These are phyloP conservation scores for Octomys mimax DNA, from an alignment of 2,797 vertebrate species.

Conservation along the genomic window DNA sequence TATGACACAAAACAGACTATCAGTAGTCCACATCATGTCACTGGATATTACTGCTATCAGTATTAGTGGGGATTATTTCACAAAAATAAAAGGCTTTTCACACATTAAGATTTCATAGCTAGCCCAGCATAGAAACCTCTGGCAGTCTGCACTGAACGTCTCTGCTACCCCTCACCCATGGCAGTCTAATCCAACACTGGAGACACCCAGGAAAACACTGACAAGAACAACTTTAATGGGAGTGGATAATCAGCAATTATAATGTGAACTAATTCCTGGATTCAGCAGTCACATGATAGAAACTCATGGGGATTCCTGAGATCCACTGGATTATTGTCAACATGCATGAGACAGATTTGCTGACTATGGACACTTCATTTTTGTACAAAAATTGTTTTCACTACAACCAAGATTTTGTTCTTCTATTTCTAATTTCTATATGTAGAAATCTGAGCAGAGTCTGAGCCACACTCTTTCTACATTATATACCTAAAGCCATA, in stretches of 20 bases:
- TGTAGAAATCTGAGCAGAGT: conserved; percentile 26
- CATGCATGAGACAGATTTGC: conserved; percentile 16
- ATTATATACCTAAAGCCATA: not conserved
- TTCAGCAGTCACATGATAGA: not conserved
- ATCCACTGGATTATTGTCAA: not conserved
- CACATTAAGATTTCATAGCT: not conserved
- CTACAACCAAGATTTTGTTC: conserved; percentile 1
- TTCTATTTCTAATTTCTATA: conserved; percentile 55
- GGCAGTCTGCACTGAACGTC: not conserved
- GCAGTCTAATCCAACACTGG: not conserved
- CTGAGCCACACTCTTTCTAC: not conserved
- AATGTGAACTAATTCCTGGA: not conserved
- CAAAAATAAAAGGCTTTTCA: conserved; percentile 19
- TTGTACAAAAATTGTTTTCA: not conserved
- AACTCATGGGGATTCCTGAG: not conserved
- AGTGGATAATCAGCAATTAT: conserved; percentile 20
- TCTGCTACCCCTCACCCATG: not conserved
- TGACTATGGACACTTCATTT: conserved; percentile 8
- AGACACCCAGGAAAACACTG: not conserved
- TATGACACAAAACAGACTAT: conserved; percentile 30
- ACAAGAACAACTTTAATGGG: not conserved
- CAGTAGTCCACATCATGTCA: conserved; percentile 1
- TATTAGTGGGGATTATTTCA: not conserved
- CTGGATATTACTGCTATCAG: conserved; percentile 9
- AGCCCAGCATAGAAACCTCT: not conserved